These are phyloP conservation scores for Cliona cf. orientalis DNA, from an alignment of 37 sponge, comb jelly and placozoan species.

Conservation along the genomic window DNA sequence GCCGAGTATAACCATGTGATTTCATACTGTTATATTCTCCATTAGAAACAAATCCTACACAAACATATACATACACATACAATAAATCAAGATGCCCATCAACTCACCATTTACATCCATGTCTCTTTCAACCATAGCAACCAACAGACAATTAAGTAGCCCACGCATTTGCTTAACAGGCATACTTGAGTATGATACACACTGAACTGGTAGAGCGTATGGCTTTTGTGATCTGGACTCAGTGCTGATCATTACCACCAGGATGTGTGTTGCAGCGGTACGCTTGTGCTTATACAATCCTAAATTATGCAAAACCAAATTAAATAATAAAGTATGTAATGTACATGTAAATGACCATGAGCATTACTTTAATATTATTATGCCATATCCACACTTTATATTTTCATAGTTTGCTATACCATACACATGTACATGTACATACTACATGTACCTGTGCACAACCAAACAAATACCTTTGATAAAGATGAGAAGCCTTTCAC, in stretches of 20 bases:
- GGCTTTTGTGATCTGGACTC: constrained; percentile 34
- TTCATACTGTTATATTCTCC: constrained; percentile 23
- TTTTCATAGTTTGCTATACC: too few species aligned
- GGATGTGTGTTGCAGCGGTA: constrained; percentile 42
- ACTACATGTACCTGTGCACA: too few species aligned
- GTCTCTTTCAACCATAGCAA: constrained; percentile 2
- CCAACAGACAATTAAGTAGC: not conserved
- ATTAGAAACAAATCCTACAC: constrained; percentile 24
- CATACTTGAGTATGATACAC: not conserved
- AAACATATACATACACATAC: not conserved
- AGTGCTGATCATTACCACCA: constrained; percentile 40
- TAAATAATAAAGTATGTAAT: not conserved
- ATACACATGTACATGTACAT: too few species aligned
- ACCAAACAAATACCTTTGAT: constrained; percentile 8
- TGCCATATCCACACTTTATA: too few species aligned
- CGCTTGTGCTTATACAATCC: constrained; percentile 13
- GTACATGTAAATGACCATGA: too few species aligned
- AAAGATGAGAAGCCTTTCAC: not conserved
- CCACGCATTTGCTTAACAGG: not conserved
- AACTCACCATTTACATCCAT: constrained; percentile 11
- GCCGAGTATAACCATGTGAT: not conserved
- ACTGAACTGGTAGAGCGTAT: constrained; percentile 48
- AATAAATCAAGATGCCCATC: not conserved
- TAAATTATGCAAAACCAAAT: not conserved
- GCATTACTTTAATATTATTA: too few species aligned